phyloP scores from a whole-genome alignment of 1,140 invertebrate genomes.

The Panagrolaimus sp. region DNA sequence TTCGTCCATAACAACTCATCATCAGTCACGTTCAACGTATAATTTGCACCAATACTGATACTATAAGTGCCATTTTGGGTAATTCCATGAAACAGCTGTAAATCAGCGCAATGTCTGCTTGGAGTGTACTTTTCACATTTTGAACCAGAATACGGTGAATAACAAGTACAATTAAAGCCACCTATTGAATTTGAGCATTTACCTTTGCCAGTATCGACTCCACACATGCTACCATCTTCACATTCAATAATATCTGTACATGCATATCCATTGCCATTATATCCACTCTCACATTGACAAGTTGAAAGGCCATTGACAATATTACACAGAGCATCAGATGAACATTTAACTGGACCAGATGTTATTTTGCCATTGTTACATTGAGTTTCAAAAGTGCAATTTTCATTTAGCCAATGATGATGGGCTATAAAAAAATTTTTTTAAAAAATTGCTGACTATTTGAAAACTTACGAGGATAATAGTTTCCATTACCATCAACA shows the following conservation, averaged over 20 bases:
- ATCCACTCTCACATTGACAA: background rate
- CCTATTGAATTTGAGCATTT: no score
- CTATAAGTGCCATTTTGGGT: no score
- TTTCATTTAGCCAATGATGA: background rate
- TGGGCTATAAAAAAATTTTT: background rate
- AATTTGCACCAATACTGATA: no score
- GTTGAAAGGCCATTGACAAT: background rate
- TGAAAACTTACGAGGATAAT: constrained; percentile 3
- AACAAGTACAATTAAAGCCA: no score
- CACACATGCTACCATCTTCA: no score
- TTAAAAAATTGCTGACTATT: background rate
- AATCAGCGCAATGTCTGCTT: no score
- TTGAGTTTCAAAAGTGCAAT: background rate
- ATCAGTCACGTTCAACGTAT: no score
- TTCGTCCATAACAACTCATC: no score
- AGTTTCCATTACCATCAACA: background rate
- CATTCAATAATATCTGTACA: background rate
- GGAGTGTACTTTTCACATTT: no score
- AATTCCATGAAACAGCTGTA: no score
- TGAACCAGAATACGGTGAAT: no score
- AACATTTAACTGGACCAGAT: background rate
- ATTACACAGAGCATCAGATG: background rate
- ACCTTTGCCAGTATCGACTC: no score
- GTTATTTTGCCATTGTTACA: background rate
- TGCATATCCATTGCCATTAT: background rate